Evolutionary conservation across 1,140 invertebrate genomes (phyloP).

Genomic region (Zelostemma sp.): DNA sequence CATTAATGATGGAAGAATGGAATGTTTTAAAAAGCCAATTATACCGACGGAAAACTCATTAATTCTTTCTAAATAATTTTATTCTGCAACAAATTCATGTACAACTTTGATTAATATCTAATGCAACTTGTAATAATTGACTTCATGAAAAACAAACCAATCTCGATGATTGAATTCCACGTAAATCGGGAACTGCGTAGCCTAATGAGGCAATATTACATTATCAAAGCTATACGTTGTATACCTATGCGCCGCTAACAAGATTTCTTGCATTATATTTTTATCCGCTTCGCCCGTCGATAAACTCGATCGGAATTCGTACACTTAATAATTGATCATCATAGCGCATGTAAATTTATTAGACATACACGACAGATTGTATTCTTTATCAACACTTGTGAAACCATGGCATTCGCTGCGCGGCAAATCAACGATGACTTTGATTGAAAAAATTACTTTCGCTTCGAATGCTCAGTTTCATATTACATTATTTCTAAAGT

Average conservation of each 20-base stretch:
- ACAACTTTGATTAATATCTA: constrained; percentile 16
- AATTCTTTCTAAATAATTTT: constrained; percentile 17
- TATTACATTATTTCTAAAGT: constrained; percentile 36
- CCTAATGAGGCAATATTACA: constrained; percentile 58
- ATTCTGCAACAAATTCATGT: constrained; percentile 1
- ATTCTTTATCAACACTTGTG: constrained; percentile 16
- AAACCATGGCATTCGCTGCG: constrained; percentile 34
- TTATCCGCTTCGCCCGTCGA: constrained; percentile 26
- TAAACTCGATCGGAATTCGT: constrained; percentile 49
- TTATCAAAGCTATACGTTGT: constrained; percentile 65
- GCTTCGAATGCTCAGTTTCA: constrained; percentile 21
- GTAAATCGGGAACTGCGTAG: constrained; percentile 50
- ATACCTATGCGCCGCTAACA: constrained; percentile 61
- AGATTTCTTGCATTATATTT: constrained; percentile 41
- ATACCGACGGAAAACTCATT: neutral
- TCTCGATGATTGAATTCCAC: constrained; percentile 33
- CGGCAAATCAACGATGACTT: constrained; percentile 35
- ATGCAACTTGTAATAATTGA: constrained; percentile 35
- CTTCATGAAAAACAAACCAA: constrained; percentile 33
- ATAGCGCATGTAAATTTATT: constrained; percentile 26
- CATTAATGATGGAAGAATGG: too few relatives aligned
- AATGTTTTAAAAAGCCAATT: too few relatives aligned
- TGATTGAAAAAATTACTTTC: too few relatives aligned
- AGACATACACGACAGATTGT: constrained; percentile 27
- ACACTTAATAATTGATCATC: constrained; percentile 67